These are phyloP conservation scores for Littorina saxatilis DNA, from an alignment of 1,140 invertebrate species.

Conservation along the genomic window DNA sequence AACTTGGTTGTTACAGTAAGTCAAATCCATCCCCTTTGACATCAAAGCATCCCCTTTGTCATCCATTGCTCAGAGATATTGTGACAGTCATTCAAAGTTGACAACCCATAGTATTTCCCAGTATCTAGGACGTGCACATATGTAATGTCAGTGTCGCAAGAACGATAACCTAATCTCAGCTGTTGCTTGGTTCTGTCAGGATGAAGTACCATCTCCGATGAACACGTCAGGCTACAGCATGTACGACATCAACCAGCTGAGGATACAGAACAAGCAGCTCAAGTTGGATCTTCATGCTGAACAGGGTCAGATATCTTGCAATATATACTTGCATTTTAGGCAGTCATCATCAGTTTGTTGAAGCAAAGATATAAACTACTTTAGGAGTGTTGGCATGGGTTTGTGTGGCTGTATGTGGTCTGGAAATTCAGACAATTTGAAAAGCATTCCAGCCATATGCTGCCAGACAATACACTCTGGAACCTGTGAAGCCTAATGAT, in stretches of 20 bases:
- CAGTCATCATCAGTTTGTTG: too few relatives aligned
- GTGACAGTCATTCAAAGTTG: background rate
- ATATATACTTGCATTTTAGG: too few relatives aligned
- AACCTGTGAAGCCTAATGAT: too few relatives aligned
- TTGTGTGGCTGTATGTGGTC: too few relatives aligned
- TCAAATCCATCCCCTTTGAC: too few relatives aligned
- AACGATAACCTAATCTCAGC: background rate
- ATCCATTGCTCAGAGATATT: background rate
- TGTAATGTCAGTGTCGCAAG: background rate
- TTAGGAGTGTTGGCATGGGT: too few relatives aligned
- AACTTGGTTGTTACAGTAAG: too few relatives aligned
- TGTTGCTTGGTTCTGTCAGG: conserved; percentile 10
- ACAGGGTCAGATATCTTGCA: conserved; percentile 58
- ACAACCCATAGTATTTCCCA: background rate
- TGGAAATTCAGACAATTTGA: too few relatives aligned
- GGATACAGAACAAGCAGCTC: conserved; percentile 57
- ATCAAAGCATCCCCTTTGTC: too few relatives aligned
- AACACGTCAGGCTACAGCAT: conserved; percentile 22
- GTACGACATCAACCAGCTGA: conserved; percentile 54
- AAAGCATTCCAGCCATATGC: too few relatives aligned
- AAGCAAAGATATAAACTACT: too few relatives aligned
- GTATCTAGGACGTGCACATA: background rate
- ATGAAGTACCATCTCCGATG: conserved; percentile 24
- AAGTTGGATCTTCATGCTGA: conserved; percentile 60
- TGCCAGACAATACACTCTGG: too few relatives aligned